Base-by-base conservation (phyloP, 2,113 vertebrate genomes). In the Tenrec ecaudatus region DNA sequence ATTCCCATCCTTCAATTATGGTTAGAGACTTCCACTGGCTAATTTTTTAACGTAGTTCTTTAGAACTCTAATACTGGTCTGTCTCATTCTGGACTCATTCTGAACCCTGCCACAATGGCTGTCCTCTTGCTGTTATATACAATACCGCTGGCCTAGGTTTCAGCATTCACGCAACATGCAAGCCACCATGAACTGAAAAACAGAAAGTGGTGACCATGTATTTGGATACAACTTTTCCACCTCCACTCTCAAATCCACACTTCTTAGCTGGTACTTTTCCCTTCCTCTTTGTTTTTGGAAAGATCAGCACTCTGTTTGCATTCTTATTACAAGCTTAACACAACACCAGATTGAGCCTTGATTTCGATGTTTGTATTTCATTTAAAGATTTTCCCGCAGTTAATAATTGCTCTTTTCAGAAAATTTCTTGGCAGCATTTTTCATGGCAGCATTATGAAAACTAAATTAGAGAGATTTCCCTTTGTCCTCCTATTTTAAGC, bases 301-400 rank as follows among this genome's bases (percentile, higher is more conserved):
- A 80, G 38, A 82, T 15, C 2, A 22, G 12, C 8, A 69, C 73
- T 86, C 23, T 38, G 25, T 80, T 69, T 84, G 10, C 27, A 29
- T 84, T 94, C 87, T 62, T 88, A 88, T 86, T 82, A 57, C 7
- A 84, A 57, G n/a, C 29, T 90, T 88, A 36, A 33, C 69, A 36
- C 77, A 73, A 82, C 29, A 64, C 17, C 77, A 75, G 33, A 73
- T 64, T 69, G 22, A 94, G n/a, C 16, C n/a, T 36, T 66, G 62
- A 36, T 87, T 62, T 36, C 29, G 20, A 16, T n/a, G 53, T 8
- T 80, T 64, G 31, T 66, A 88, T 85, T 82, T 92, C 29, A 84
- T 92, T 47, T 47, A 60, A 60, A 60, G 19, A 60, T 17, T 17
- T 60, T 14, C 23, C 29, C 43, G 17, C 23, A 88, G 40, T 64